Evolutionary conservation across 2,113 vertebrate species (phyloP).

Genomic region (Prionailurus viverrinus): DNA sequence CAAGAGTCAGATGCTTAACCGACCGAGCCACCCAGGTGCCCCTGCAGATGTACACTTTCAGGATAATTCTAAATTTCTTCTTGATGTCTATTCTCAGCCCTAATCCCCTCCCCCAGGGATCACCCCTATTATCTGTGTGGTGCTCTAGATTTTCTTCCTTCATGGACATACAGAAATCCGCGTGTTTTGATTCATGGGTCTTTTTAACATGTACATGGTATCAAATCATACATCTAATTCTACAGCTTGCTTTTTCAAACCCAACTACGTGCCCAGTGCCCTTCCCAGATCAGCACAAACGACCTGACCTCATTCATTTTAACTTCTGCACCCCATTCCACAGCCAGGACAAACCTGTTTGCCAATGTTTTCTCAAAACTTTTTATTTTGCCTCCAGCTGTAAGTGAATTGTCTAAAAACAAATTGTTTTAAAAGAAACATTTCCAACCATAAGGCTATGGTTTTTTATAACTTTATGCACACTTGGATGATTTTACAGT

Average conservation of each 20-base stretch:
- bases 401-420: constrained; percentile 64
- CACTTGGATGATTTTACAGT: constrained; percentile 63
- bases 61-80: background rate
- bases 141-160: background rate
- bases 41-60: background rate
- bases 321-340: background rate
- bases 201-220: background rate
- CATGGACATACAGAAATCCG: background rate
- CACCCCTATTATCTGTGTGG: background rate
- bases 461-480: constrained; percentile 62
- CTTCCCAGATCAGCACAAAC: background rate
- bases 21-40: too few relatives aligned
- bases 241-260: background rate
- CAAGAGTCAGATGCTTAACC: too few relatives aligned
- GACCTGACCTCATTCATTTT: background rate
- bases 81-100: background rate
- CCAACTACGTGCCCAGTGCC: background rate
- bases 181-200: background rate
- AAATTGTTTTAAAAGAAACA: constrained; percentile 60
- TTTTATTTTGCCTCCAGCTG: constrained; percentile 55
- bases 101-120: background rate
- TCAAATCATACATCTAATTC: background rate
- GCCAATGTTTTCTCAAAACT: background rate
- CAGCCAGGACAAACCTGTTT: background rate
- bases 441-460: constrained; percentile 49